A percentile compares a stretch with the other conserved stretches of the same genome.
These are phyloP conservation scores for Oreortyx pictus DNA, from an alignment of 2,797 vertebrate species.

Conservation along the genomic window DNA sequence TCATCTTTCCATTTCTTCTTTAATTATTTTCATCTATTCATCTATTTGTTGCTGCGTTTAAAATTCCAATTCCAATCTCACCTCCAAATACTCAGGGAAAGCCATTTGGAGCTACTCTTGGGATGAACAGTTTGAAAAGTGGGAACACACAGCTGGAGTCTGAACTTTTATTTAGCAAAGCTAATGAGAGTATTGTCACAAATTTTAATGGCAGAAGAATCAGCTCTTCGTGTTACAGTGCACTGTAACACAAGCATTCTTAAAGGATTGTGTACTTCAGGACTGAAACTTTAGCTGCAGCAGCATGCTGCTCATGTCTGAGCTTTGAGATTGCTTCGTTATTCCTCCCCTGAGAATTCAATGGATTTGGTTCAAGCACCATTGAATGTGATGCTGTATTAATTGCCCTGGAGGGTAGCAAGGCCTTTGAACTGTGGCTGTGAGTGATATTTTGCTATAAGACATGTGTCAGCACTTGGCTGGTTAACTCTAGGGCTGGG, in stretches of 20 bases:
- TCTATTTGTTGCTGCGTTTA: neutral
- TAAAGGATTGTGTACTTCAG: slow-evolving; percentile 34
- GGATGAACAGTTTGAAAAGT: neutral
- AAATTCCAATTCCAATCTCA: neutral
- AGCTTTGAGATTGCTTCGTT: slow-evolving; percentile 75
- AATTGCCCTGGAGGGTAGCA: slow-evolving; percentile 86
- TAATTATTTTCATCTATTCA: neutral
- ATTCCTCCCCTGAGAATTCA: slow-evolving; percentile 79
- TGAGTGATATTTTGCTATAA: slow-evolving; percentile 86
- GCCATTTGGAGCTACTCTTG: neutral
- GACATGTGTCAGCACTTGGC: slow-evolving; percentile 86
- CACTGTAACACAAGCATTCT: slow-evolving; percentile 21
- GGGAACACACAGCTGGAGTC: neutral
- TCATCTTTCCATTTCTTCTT: neutral
- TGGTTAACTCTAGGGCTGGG: slow-evolving; percentile 81
- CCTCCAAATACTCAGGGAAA: neutral
- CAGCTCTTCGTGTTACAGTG: neutral
- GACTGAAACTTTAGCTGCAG: slow-evolving; percentile 68
- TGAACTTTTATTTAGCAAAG: neutral
- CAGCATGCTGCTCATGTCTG: slow-evolving; percentile 74
- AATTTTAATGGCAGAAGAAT: neutral
- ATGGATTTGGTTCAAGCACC: slow-evolving; percentile 85
- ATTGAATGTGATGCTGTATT: slow-evolving; percentile 85
- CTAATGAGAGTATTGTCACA: neutral
- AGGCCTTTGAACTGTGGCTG: slow-evolving; percentile 86